A percentile compares a stretch with the other conserved stretches of the same genome.
phyloP scores from a whole-genome alignment of 2,888 invertebrate genomes.

The Eilema griseolum region DNA sequence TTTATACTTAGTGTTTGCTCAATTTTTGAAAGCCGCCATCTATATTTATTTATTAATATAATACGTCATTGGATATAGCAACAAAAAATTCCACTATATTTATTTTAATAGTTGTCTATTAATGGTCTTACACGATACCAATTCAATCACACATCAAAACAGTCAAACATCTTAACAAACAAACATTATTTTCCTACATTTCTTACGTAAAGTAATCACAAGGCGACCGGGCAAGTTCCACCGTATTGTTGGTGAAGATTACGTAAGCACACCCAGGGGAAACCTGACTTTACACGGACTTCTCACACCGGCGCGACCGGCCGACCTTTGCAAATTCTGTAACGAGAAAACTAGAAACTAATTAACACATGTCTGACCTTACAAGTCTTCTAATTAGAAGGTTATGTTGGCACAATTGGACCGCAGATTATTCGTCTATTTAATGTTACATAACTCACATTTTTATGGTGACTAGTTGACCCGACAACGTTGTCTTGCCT shows the following conservation, averaged over 20 bases:
- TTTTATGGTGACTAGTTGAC: no score
- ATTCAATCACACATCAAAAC: no score
- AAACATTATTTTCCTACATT: neutral
- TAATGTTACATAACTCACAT: neutral
- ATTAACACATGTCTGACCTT: slow-evolving; percentile 10
- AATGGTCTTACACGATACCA: no score
- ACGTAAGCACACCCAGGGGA: neutral
- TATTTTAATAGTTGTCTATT: no score
- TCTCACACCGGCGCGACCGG: neutral
- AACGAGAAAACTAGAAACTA: slow-evolving; percentile 14
- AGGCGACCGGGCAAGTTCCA: neutral
- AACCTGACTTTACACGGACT: neutral
- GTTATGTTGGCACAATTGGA: neutral
- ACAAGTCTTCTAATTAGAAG: slow-evolving; percentile 1
- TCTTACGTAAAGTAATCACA: neutral
- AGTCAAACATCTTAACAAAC: no score
- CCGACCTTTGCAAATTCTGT: neutral
- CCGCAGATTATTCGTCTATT: neutral
- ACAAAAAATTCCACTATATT: no score
- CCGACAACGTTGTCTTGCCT: no score
- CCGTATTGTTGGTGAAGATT: neutral
- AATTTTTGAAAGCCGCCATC: no score
- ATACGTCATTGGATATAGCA: no score
- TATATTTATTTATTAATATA: no score
- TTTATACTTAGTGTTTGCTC: no score